Evolutionary conservation across 2,888 invertebrate genomes (phyloP).

Genomic region (Cryptocephalus primarius): DNA sequence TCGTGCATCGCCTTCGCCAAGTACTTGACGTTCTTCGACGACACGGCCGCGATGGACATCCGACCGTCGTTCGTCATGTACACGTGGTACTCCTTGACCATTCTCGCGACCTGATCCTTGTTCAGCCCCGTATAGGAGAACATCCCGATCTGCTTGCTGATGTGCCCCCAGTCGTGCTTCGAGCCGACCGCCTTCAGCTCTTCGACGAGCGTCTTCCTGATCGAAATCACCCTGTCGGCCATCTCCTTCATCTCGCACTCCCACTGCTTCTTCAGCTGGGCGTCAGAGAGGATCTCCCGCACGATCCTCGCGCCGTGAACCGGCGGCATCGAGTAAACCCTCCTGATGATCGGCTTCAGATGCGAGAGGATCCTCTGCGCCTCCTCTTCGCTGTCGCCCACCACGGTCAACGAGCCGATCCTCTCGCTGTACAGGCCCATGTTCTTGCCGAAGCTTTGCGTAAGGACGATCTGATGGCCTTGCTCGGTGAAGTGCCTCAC

Average conservation of each 20-base stretch:
- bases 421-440: slow-evolving; percentile 61
- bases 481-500: slow-evolving; percentile 45
- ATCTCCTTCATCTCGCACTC: slow-evolving; percentile 41
- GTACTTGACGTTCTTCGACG: slow-evolving; percentile 51
- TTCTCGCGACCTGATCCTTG: slow-evolving; percentile 41
- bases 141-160: slow-evolving; percentile 61
- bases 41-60: slow-evolving; percentile 55
- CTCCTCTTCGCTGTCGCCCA: slow-evolving; percentile 46
- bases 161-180: slow-evolving; percentile 50
- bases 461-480: slow-evolving; percentile 42
- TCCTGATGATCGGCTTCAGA: slow-evolving; percentile 51
- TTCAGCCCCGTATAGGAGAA: slow-evolving; percentile 59
- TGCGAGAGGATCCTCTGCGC: slow-evolving; percentile 47
- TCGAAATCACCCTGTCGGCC: slow-evolving; percentile 40
- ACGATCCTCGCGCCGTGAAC: slow-evolving; percentile 53
- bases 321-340: slow-evolving; percentile 58
- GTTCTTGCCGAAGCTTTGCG: slow-evolving; percentile 55
- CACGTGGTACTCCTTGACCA: slow-evolving; percentile 51
- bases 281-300: slow-evolving; percentile 43
- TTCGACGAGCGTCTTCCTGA: slow-evolving; percentile 43
- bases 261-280: slow-evolving; percentile 41
- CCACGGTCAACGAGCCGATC: slow-evolving; percentile 47
- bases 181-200: slow-evolving; percentile 49
- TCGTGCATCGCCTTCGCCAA: slow-evolving; percentile 52
- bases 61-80: slow-evolving; percentile 56